Base-by-base conservation (phyloP, 2,888 invertebrate species). In the Epistrophella euchroma region DNA sequence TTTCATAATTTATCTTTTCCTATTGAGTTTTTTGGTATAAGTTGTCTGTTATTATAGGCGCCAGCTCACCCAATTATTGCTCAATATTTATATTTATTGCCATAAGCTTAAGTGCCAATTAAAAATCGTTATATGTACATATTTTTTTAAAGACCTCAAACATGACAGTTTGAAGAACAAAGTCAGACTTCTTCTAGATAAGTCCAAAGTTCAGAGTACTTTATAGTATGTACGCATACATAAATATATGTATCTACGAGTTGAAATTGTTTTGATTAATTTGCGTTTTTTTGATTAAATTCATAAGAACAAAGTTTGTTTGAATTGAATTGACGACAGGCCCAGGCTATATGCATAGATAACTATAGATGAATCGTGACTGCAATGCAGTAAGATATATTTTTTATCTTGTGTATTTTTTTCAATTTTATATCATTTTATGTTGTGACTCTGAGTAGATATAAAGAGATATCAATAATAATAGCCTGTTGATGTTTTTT, bases 21-120 rank as follows among this genome's bases (percentile, higher is more conserved):
- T 22, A 50, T 52, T 22, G 22, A 50, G 15, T 52, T 43, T 17
- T 32, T 15, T 45, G 64, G 22, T 60, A 22, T 7, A 17, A 6
- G 6, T 2, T 4, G 9, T 35, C 2, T 58, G 2, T 37, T 22
- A 13, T 35, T 35, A 35, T 45, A 19, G 32, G 45, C 66, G 66
- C 66, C 47, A 66, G n/a, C n/a, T 66, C 32, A 47, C 19, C 66
- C 66, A 47, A 66, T 47, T 66, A 35, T 66, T 66, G 4, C 47
- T 47, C 32, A 66, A 66, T 66, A 47, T 66, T 32, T 66, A 66
- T 66, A 47, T 66, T 32, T 66, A 32, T 47, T 43, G 22, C 64
- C 32, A 62, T 10, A 47, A 47, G 19, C 9, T 43, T 19, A 17
- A 45, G 17, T 35, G 35, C 35, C 66, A 47, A 32, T 66, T 66